Conservation (phyloP, 2,113 vertebrate species). For the Antigone vipio region DNA sequence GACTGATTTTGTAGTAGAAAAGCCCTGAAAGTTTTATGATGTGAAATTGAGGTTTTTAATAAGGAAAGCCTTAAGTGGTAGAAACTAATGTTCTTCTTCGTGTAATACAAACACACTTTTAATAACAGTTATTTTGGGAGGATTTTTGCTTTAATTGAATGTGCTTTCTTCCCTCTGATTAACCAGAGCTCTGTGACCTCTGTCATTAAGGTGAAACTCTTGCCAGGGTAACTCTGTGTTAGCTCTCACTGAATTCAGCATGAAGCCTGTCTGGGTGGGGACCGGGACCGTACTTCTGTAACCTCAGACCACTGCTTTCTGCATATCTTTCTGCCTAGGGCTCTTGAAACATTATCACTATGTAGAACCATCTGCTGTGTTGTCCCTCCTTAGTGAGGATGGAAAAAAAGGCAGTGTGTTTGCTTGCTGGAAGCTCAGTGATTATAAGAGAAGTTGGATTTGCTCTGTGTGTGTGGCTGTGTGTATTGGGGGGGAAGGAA, state of each 20-base stretch:
- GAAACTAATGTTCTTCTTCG: not conserved
- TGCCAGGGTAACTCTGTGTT: not conserved
- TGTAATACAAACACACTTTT: not conserved
- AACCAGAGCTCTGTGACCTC: not conserved
- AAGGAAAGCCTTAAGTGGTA: not conserved
- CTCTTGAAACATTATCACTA: not conserved
- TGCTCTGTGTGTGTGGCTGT: not conserved
- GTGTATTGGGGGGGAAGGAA: not conserved
- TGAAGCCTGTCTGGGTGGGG: not conserved
- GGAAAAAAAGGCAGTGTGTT: not conserved
- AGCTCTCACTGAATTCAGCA: not conserved
- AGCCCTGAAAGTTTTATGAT: not conserved
- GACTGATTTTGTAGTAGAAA: not conserved
- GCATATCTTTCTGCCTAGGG: not conserved
- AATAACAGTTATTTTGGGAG: not conserved
- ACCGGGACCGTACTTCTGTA: accelerated
- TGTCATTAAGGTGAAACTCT: not conserved
- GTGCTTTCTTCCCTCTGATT: not conserved
- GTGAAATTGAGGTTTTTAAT: not conserved
- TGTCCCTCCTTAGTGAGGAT: not conserved
- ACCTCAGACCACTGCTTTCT: not conserved
- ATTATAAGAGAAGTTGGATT: not conserved
- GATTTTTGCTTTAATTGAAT: not conserved
- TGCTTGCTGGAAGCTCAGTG: not conserved
- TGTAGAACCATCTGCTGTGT: not conserved